Base-by-base conservation (phyloP, 2,888 invertebrate genomes). In the Chloroclysta siterata region DNA sequence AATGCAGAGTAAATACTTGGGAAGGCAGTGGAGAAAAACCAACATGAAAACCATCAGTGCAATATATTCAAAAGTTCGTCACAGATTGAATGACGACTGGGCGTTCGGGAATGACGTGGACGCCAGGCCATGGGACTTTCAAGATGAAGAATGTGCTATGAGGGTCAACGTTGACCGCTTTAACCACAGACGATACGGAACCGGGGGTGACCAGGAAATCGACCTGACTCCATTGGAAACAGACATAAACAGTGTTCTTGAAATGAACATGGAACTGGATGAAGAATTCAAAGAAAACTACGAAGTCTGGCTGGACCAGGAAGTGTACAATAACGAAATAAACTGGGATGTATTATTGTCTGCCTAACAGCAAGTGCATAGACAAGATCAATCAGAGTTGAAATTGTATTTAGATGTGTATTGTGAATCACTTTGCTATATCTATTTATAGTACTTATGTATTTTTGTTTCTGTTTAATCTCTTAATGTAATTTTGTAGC, bases 21-120 rank as follows among this genome's bases (percentile, higher is more conserved):
- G 99, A 0, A 94, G 99, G 11, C 99, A 99, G 83, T 99, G 99
- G 99, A 95, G 99, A 53, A 99, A 99, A 88, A 97, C 98, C 0
- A 99, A 99, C 85, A 99, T 99, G 99, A 99, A 99, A 88, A 99
- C 99, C 0, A 98, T 99, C 92, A 99, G 99, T 84, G 99, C 99
- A 63, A 99, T 99, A 82, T 99, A 99, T 85, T 97, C 98, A 63
- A 99, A 99, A 94, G 98, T 98, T 2, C 94, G 99, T 33, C 99
- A 99, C 91, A 95, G 99, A 60, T 94, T 99, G 48, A 99, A 99
- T 81, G 99, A 99, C 84, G 99, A 99, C 87, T 99, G 99, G 99
- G 99, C 99, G 3, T 99, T 97, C 93, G 99, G 99, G 58, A 99
- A 99, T 93, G 97, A 99, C 93, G 95, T 99, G 77, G 99, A 99